Evolutionary conservation across 1,140 invertebrate species (phyloP).

Genomic region (Drosophila dunni): DNA sequence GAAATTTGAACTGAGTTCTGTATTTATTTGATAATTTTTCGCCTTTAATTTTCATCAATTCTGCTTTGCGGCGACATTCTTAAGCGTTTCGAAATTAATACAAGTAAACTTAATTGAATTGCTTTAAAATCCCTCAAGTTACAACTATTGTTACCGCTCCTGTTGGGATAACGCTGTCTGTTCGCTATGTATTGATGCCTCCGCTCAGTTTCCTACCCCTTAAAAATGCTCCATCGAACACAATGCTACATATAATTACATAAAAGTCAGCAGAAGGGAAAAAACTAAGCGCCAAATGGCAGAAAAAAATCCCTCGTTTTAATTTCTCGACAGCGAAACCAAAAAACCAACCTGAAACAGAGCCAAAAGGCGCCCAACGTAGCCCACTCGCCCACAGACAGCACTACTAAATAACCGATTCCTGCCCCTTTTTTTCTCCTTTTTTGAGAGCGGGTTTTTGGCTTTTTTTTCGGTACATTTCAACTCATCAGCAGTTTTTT

Average conservation of each 20-base stretch:
- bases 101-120: background rate
- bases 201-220: background rate
- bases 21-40: background rate
- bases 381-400: constrained; percentile 20
- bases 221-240: constrained; percentile 7
- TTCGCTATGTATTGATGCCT: constrained; percentile 13
- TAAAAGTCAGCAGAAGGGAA: constrained; percentile 37
- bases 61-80: background rate
- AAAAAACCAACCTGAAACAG: constrained; percentile 28
- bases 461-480: constrained; percentile 37
- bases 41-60: background rate
- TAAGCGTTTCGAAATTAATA: background rate
- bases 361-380: constrained; percentile 41
- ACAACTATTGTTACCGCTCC: constrained; percentile 10
- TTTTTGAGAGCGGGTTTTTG: constrained; percentile 11
- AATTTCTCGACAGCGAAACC: constrained; percentile 42
- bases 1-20: background rate
- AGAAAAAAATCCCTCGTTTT: constrained; percentile 51
- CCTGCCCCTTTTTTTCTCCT: constrained; percentile 12
- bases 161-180: background rate
- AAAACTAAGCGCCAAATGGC: constrained; percentile 37
- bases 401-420: constrained; percentile 56
- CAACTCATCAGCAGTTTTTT: constrained; percentile 55
- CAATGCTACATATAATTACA: constrained; percentile 54
- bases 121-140: constrained; percentile 14